Conservation (phyloP, 2,113 vertebrate species). For the Catagonus wagneri region DNA sequence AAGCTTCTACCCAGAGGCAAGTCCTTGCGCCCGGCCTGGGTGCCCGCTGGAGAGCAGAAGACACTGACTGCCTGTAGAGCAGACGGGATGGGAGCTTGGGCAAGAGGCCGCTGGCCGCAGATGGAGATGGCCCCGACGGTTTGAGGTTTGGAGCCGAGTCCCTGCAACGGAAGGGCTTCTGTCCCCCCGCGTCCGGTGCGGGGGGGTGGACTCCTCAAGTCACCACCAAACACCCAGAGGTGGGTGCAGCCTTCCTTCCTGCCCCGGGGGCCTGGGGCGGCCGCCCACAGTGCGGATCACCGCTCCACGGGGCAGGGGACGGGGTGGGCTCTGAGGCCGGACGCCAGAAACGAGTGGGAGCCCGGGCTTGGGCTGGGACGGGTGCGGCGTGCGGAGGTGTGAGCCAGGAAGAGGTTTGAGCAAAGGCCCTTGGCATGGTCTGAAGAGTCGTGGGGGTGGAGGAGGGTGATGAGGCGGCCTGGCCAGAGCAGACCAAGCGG, state of each 20-base stretch:
- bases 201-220: constrained; percentile 69
- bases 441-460: not conserved
- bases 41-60: not conserved
- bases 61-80: not conserved
- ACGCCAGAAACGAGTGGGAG: constrained; percentile 56
- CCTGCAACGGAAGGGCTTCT: constrained; percentile 38
- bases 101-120: not conserved
- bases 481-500: not conserved
- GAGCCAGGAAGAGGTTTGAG: constrained; percentile 53
- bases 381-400: not conserved
- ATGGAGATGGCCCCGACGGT: not conserved
- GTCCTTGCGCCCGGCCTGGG: not conserved
- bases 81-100: not conserved
- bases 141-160: constrained; percentile 62
- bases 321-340: constrained; percentile 14
- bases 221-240: constrained; percentile 62
- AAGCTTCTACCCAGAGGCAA: not conserved
- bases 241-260: constrained; percentile 79
- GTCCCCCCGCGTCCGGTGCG: constrained; percentile 72
- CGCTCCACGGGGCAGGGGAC: not conserved
- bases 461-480: not conserved
- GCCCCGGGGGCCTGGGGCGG: not conserved
- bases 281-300: not conserved
- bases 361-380: not conserved
- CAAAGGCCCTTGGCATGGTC: not conserved